These are phyloP conservation scores for Tursiops truncatus DNA, from an alignment of 2,113 vertebrate species.

Conservation along the genomic window DNA sequence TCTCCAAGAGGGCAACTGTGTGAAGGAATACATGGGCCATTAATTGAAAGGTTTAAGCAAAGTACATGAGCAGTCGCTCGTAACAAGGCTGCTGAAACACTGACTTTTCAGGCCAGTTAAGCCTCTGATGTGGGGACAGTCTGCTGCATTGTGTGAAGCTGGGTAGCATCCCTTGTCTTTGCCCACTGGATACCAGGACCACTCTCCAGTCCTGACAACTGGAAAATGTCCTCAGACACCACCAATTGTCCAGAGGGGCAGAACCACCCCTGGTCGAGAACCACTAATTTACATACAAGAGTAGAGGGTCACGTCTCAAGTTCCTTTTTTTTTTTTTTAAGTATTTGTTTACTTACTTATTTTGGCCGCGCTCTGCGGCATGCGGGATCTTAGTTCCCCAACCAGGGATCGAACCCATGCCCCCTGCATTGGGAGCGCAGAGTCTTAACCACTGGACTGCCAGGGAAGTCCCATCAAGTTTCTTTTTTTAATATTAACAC, in stretches of 20 bases:
- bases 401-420: too few species aligned
- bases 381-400: too few species aligned
- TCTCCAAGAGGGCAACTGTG: neutral
- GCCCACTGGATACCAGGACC: neutral
- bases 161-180: neutral
- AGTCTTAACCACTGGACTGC: too few species aligned
- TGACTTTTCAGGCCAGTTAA: too few species aligned
- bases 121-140: neutral
- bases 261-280: neutral
- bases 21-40: neutral
- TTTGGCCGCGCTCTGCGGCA: too few species aligned
- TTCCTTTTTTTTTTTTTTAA: too few species aligned
- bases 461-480: neutral
- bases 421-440: too few species aligned
- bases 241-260: neutral
- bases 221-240: neutral
- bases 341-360: too few species aligned
- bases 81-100: neutral
- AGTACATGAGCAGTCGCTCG: neutral
- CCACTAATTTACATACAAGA: neutral
- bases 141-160: fast-evolving
- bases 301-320: neutral
- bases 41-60: neutral
- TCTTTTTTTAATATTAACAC: neutral
- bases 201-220: neutral